phyloP scores from a whole-genome alignment of 2,113 vertebrate species.

The Indicator indicator region DNA sequence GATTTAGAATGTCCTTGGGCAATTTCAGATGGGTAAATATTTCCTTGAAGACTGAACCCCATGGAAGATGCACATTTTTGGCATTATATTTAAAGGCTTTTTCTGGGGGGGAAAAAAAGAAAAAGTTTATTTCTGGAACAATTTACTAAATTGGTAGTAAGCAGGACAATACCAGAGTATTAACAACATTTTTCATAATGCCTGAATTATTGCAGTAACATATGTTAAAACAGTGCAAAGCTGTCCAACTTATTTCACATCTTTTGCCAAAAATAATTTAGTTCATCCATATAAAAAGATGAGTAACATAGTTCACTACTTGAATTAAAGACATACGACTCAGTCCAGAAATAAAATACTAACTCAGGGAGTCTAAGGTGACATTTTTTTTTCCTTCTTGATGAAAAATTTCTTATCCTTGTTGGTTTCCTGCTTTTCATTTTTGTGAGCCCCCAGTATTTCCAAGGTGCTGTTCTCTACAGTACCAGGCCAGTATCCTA shows the following conservation, averaged over 20 bases:
- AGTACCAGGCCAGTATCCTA: background rate
- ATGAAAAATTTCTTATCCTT: background rate
- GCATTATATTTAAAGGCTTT: slow-evolving; percentile 37
- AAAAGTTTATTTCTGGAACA: slow-evolving; percentile 60
- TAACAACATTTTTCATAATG: slow-evolving; percentile 59
- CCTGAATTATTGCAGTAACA: slow-evolving; percentile 39
- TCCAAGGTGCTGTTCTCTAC: background rate
- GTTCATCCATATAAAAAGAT: slow-evolving; percentile 29
- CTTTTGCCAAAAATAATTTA: slow-evolving; percentile 57
- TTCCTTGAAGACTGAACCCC: slow-evolving; percentile 25
- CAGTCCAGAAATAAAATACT: slow-evolving; percentile 11
- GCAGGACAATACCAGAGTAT: slow-evolving; percentile 55
- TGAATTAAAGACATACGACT: slow-evolving; percentile 43
- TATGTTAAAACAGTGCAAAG: slow-evolving; percentile 46
- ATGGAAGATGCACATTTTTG: slow-evolving; percentile 55
- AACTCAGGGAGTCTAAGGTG: background rate
- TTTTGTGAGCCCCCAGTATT: background rate
- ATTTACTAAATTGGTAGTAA: slow-evolving; percentile 60
- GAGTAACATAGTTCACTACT: slow-evolving; percentile 39
- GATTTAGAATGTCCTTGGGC: slow-evolving; percentile 35
- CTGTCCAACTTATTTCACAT: slow-evolving; percentile 40
- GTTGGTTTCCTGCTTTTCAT: background rate
- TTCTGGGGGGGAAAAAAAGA: slow-evolving; percentile 10
- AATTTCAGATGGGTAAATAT: slow-evolving; percentile 51
- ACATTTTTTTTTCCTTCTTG: background rate